Percentiles rank a stretch among this genome's conserved stretches.
These are phyloP conservation scores for Ephestia elutella DNA, from an alignment of 1,140 invertebrate species.

Conservation along the genomic window DNA sequence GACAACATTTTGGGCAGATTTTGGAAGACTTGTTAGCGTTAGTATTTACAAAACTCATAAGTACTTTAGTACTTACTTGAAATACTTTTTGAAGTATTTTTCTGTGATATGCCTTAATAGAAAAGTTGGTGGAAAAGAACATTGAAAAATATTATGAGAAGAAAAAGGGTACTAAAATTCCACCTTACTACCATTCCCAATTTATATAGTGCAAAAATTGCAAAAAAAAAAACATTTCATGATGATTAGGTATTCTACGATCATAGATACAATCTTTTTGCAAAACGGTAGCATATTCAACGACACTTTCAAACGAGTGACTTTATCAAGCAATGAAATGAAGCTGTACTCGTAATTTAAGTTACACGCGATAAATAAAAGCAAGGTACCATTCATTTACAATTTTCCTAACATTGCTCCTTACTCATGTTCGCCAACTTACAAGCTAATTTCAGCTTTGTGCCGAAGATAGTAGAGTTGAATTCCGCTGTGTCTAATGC, in stretches of 20 bases:
- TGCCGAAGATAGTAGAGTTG: background rate
- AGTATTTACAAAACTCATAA: background rate
- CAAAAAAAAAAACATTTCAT: no score
- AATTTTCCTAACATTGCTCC: constrained; percentile 14
- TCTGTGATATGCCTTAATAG: no score
- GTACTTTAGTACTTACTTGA: no score
- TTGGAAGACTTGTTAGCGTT: background rate
- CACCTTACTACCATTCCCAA: no score
- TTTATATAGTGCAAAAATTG: no score
- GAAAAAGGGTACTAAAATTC: no score
- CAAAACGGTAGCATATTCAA: background rate
- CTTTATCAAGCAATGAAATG: constrained; percentile 2
- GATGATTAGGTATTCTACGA: no score
- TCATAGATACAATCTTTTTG: background rate
- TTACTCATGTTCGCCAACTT: background rate
- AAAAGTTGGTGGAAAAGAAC: no score
- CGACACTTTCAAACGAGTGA: background rate
- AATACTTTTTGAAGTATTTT: no score
- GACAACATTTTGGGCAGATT: background rate
- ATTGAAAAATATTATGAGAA: no score
- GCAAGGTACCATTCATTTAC: constrained; percentile 7
- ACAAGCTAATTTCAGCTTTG: background rate
- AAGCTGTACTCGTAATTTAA: constrained; percentile 3
- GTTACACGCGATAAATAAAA: constrained; percentile 5
- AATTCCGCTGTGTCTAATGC: background rate